A percentile compares a stretch with the other conserved stretches of the same genome.
These are phyloP conservation scores for Struthidea cinerea DNA, from an alignment of 2,113 vertebrate genomes.

Conservation along the genomic window DNA sequence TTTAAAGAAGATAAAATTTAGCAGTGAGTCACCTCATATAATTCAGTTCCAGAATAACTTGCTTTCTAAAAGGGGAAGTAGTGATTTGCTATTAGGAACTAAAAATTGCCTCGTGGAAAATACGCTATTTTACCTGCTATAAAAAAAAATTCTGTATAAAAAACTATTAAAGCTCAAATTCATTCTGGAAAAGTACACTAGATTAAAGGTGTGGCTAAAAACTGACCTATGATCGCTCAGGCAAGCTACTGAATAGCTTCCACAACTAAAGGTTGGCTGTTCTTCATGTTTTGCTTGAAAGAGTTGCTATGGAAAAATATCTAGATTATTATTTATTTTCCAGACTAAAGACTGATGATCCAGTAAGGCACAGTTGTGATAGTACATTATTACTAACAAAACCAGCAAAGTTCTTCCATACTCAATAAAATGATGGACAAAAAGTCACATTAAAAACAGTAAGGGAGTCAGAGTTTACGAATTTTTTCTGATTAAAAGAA, in stretches of 20 bases:
- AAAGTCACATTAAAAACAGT: neutral
- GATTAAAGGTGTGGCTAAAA: neutral
- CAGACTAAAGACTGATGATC: neutral
- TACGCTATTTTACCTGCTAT: neutral
- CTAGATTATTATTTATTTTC: neutral
- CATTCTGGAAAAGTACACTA: neutral
- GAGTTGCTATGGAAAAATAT: neutral
- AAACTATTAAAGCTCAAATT: neutral
- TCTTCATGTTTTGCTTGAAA: neutral
- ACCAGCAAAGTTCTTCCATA: neutral
- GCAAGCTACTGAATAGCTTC: neutral
- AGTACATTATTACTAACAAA: neutral
- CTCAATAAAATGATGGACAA: neutral
- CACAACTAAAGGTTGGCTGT: neutral
- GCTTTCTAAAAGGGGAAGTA: neutral
- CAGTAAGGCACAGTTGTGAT: neutral
- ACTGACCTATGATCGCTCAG: neutral
- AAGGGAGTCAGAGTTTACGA: neutral
- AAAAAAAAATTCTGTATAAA: neutral
- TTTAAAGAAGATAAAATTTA: slow-evolving; percentile 4
- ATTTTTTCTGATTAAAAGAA: neutral
- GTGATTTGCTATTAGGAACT: neutral
- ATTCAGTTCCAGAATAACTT: neutral
- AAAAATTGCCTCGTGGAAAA: neutral
- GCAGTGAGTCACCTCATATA: slow-evolving; percentile 7